Evolutionary conservation across 2,888 invertebrate species (phyloP), one percentile per base, ranked within the genome.

Genomic region (Diploptera punctata): DNA sequence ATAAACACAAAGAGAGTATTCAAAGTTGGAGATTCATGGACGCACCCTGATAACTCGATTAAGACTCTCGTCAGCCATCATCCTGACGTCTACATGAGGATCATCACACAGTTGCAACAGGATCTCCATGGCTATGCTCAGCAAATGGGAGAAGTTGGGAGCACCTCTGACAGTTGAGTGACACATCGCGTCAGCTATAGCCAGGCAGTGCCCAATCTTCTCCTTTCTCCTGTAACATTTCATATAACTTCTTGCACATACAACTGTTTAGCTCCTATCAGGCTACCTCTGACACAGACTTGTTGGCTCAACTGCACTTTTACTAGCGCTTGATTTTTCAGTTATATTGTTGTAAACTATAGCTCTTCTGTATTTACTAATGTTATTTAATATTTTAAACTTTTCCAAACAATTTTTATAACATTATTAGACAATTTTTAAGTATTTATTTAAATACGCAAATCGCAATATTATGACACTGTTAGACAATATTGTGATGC

Each of bases 1-100:
- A n/a, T n/a, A n/a, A n/a, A n/a, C n/a, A n/a, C n/a, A n/a, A n/a
- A n/a, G n/a, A n/a, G n/a, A n/a, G n/a, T n/a, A n/a, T n/a, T n/a
- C n/a, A n/a, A n/a, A n/a, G n/a, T n/a, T n/a, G n/a, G n/a, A n/a
- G n/a, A n/a, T n/a, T n/a, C n/a, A n/a, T n/a, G n/a, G n/a, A n/a
- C n/a, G n/a, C 82, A 89, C 89, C 82, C 92, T 87, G 77, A 94
- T 92, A 69, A 93, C 90, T 81, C 89, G 87, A 81, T 94, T 93
- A 1, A 95, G 83, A 79, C 92, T 92, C 83, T 94, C 94, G 80
- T 94, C 93, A 54, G 93, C 93, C 67, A 90, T 89, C 86, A 93
- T 91, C 72, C 94, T 85, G 31, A 93, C 88, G 81, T 93, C 92
- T 2, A 92, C 88, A 80, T 94, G 93, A 1, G 86, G 81, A 81